phyloP scores from a whole-genome alignment of 35 echinoderm and acorn worm species.

The Chiridota heheva region DNA sequence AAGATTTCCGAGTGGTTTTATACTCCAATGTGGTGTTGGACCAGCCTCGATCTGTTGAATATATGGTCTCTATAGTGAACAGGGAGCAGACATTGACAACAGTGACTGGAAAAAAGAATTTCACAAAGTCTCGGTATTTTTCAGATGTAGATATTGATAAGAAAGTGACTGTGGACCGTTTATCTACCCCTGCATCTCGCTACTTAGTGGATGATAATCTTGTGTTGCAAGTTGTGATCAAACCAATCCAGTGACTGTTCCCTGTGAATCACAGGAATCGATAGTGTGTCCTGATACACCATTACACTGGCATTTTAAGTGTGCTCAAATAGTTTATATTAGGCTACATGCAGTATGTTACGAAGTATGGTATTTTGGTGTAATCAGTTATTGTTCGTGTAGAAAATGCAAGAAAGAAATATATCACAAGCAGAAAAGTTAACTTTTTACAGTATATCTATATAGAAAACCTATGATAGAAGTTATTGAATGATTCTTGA shows the following conservation, averaged over 20 bases:
- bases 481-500: no score
- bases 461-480: no score
- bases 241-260: constrained; percentile 88
- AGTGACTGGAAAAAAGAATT: constrained; percentile 90
- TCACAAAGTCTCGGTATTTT: constrained; percentile 85
- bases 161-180: constrained; percentile 86
- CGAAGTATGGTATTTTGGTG: no score
- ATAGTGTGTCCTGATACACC: no score
- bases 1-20: constrained; percentile 88
- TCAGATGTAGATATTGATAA: constrained; percentile 95
- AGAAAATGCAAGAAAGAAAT: no score
- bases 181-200: constrained; percentile 46
- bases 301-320: no score
- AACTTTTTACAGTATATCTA: no score
- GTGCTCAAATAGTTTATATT: no score
- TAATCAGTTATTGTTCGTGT: no score
- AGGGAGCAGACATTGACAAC: constrained; percentile 55
- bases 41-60: constrained; percentile 85
- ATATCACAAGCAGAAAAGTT: no score
- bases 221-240: constrained; percentile 80
- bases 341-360: no score
- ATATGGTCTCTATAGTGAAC: constrained; percentile 92
- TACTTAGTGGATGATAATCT: constrained; percentile 83
- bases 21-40: constrained; percentile 96
- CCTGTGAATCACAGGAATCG: no score